These are phyloP conservation scores for Pygocentrus nattereri DNA, from an alignment of 2,797 vertebrate species.

Conservation along the genomic window DNA sequence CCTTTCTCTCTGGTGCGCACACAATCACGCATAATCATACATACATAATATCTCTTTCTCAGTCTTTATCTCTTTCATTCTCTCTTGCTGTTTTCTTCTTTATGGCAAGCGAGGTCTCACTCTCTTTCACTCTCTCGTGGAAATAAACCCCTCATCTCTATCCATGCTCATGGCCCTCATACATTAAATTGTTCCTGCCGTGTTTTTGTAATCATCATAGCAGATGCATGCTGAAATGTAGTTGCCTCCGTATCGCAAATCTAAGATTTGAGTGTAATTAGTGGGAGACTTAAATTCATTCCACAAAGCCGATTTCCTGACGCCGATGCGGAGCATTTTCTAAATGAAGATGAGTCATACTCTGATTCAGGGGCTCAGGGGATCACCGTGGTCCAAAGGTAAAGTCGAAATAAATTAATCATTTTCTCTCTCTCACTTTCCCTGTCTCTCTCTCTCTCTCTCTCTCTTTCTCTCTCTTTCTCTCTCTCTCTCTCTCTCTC, in stretches of 20 bases:
- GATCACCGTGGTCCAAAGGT: constrained; percentile 61
- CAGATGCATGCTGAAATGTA: constrained; percentile 38
- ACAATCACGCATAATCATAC: not conserved
- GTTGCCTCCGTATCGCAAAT: constrained; percentile 34
- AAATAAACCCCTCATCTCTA: constrained; percentile 7
- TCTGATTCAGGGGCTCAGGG: constrained; percentile 61
- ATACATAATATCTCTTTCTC: not conserved
- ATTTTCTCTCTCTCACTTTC: constrained; percentile 42
- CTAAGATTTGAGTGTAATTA: constrained; percentile 57
- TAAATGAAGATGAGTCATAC: constrained; percentile 65
- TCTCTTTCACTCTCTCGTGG: not conserved
- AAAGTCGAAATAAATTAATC: constrained; percentile 62
- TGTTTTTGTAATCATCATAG: constrained; percentile 49
- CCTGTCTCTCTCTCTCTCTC: constrained; percentile 6
- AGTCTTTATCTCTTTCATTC: not conserved
- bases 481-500: not conserved
- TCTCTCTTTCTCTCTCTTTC: constrained; percentile 13
- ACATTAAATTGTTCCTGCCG: constrained; percentile 11
- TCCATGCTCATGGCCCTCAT: not conserved
- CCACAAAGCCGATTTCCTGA: constrained; percentile 54
- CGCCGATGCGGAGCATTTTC: constrained; percentile 54
- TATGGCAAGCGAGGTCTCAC: no score
- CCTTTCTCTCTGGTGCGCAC: not conserved
- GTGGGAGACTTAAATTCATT: constrained; percentile 57
- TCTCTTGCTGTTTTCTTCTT: not conserved